Evolutionary conservation across 2,888 invertebrate species (phyloP).

Genomic region (Clepsis dumicolana): DNA sequence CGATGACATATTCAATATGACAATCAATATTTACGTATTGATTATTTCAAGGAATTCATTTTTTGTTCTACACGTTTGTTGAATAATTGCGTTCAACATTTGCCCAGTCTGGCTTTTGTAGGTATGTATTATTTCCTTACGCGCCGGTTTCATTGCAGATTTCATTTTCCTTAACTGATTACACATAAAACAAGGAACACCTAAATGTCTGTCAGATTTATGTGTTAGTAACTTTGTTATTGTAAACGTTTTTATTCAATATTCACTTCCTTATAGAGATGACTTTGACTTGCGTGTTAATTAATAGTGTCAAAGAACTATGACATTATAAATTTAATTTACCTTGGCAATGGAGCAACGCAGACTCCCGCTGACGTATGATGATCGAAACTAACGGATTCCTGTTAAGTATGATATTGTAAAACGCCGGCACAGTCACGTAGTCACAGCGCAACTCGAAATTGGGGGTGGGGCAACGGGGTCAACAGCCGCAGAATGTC

Average conservation of each 20-base stretch:
- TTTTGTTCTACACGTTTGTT: neutral
- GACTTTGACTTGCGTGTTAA: neutral
- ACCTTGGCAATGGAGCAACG: constrained; percentile 1
- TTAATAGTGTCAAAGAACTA: constrained; percentile 25
- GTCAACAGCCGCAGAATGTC: constrained; percentile 63
- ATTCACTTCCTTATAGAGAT: constrained; percentile 25
- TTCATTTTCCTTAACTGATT: constrained; percentile 27
- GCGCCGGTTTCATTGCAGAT: neutral
- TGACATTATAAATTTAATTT: constrained; percentile 32
- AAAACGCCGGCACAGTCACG: constrained; percentile 74
- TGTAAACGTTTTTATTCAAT: constrained; percentile 7
- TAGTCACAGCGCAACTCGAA: constrained; percentile 57
- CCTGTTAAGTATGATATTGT: constrained; percentile 53
- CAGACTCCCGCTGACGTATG: neutral
- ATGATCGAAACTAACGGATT: constrained; percentile 44
- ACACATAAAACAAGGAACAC: constrained; percentile 13
- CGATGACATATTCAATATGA: constrained; percentile 28
- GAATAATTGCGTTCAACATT: neutral
- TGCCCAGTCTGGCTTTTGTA: neutral
- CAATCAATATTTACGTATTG: constrained; percentile 4
- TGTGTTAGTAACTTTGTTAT: neutral
- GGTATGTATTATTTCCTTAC: constrained; percentile 12
- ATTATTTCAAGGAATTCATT: neutral
- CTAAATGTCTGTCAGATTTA: constrained; percentile 20
- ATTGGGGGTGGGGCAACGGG: constrained; percentile 62